A percentile compares a stretch with the other conserved stretches of the same genome.
phyloP scores from a whole-genome alignment of 1,140 invertebrate species.

The Drosophila varians region DNA sequence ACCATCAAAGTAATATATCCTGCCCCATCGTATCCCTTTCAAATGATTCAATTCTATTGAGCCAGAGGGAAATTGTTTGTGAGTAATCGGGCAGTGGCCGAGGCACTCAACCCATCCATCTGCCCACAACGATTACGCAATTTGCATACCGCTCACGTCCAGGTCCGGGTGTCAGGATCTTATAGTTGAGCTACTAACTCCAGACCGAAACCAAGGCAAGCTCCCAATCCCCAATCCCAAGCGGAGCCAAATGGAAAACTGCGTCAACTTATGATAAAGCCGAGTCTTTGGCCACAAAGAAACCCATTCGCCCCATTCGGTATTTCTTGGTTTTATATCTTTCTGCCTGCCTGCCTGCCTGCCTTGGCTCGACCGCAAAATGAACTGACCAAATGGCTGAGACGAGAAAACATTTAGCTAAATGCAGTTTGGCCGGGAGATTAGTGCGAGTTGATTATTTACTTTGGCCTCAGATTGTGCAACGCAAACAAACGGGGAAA shows the following conservation, averaged over 20 bases:
- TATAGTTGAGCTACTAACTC: conserved; percentile 14
- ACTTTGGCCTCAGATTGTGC: conserved; percentile 49
- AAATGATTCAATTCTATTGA: not conserved
- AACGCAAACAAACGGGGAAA: conserved; percentile 42
- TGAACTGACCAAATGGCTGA: conserved; percentile 41
- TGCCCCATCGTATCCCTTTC: not conserved
- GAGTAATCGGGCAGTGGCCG: conserved; percentile 31
- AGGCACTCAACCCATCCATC: conserved; percentile 24
- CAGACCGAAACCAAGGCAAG: not conserved
- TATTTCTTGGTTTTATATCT: conserved; percentile 19
- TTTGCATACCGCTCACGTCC: conserved; percentile 41
- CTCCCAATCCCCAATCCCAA: conserved; percentile 35
- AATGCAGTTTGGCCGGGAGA: conserved; percentile 46
- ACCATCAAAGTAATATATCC: conserved; percentile 13
- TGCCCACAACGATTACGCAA: conserved; percentile 35
- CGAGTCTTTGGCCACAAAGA: conserved; percentile 13
- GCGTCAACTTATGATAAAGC: conserved; percentile 47
- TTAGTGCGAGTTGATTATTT: conserved; percentile 52
- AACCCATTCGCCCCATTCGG: conserved; percentile 15
- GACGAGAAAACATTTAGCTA: conserved; percentile 43
- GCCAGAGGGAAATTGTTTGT: conserved; percentile 12
- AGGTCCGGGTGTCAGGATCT: conserved; percentile 21
- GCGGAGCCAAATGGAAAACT: conserved; percentile 46
- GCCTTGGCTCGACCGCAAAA: conserved; percentile 47
- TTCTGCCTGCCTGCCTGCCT: conserved; percentile 8